Base-by-base conservation (phyloP, 1,140 invertebrate genomes). In the Drosophila erecta region DNA sequence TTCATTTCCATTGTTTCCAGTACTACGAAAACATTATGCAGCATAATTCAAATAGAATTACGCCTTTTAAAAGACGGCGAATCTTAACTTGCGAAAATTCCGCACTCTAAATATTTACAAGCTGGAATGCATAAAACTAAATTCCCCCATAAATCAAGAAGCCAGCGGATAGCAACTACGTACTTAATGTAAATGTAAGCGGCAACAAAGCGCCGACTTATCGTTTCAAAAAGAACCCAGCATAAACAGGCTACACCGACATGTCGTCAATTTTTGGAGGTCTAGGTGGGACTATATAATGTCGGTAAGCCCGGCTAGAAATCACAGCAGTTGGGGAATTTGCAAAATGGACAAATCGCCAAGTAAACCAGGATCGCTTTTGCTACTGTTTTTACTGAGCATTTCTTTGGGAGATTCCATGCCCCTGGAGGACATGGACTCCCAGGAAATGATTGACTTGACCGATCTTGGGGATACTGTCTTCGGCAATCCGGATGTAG, bases 401-500 rank as follows among this genome's bases (percentile, higher is more conserved):
- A 37, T 40, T 54, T 54, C 14, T 7, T 44, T 22, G 15, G 56
- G 27, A 1, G 14, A 49, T 17, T 51, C 37, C 15, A 59, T 64
- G 15, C 66, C 66, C 22, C 22, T 72, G 12, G 60, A 76, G 51
- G 53, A 60, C 6, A 37, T 71, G 35, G 43, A 57, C 24, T 60
- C 77, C 62, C 92, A 92, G 35, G 74, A 93, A 15, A 58, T 90
- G 3, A 93, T 94, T 12, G 93, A 95, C 76, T 58, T 95, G 2
- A 92, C 93, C 0, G 87, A 93, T 58, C 85, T 95, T 12, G 93
- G 93, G 4, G 89, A 92, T 2, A 79, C 83, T 3, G 92, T 94
- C 1, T 95, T 92, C 51, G 94, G 94, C 1, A 55, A 81, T 2
- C 95, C 95, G 1, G 93, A 91, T 37, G 92, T 92, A 40, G 92